A percentile compares a stretch with the other conserved stretches of the same genome.
Conservation (phyloP, 2,797 vertebrate genomes). For the Myotis daubentonii region DNA sequence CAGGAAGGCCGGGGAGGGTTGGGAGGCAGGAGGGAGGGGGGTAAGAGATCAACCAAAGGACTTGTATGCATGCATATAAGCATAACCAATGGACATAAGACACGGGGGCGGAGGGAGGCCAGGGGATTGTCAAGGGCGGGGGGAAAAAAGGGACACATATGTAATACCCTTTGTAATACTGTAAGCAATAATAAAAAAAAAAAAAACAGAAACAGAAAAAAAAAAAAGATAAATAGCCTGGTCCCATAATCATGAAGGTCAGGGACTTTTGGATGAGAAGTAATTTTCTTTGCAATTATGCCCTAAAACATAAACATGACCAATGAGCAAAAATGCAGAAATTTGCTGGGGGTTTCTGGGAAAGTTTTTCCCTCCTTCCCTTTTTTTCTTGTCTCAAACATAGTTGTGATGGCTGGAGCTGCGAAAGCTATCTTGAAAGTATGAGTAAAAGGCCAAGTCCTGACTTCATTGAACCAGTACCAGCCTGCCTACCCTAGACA, state of each 20-base stretch:
- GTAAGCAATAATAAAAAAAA: no score
- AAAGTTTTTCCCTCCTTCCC: background rate
- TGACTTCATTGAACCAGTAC: background rate
- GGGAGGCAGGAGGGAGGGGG: no score
- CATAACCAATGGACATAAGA: no score
- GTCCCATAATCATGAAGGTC: background rate
- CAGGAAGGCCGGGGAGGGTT: no score
- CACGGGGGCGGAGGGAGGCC: no score
- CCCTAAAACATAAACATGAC: background rate
- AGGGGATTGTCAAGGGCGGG: no score
- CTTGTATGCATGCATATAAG: no score
- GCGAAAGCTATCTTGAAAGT: background rate
- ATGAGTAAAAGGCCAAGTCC: background rate
- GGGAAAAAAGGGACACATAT: no score
- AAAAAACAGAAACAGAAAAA: no score
- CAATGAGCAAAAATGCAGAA: background rate
- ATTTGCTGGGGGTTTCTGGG: background rate
- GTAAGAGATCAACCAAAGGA: no score
- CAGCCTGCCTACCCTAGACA: background rate
- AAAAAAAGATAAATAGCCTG: background rate
- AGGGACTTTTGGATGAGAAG: background rate
- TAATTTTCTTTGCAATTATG: background rate
- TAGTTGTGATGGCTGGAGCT: background rate
- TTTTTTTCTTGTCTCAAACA: background rate
- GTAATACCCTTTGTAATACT: no score